Base-by-base conservation (phyloP, 2,113 vertebrate species). In the Macrotus californicus region DNA sequence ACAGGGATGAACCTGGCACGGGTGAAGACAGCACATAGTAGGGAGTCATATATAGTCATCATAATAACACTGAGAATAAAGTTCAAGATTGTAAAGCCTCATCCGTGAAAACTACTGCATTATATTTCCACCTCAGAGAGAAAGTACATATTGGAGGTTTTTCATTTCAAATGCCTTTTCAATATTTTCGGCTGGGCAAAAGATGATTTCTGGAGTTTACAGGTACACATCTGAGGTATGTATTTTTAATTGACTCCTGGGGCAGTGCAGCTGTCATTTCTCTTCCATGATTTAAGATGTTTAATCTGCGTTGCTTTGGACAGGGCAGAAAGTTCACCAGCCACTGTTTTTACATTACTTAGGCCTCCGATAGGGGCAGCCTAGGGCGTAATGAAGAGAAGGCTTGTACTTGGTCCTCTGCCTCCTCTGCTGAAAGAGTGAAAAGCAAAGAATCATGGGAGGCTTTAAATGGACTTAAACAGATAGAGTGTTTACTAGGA, bases 221-320 rank as follows among this genome's bases (percentile, higher is more conserved):
- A 81, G 83, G 91, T 11, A 66, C 34, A 87, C 24, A 59, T 36
- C 80, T 50, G 70, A 72, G 79, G 56, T 84, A 64, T 69, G 36
- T 48, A 73, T 97, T 95, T 95, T 96, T 96, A 95, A 93, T 81
- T 72, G 87, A 91, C 56, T 93, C 89, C 70, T 14, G 36, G 46
- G 50, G 46, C 36, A 41, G 12, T 87, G 64, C 64, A 52, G 85
- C 31, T 76, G 19, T 66, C 39, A 69, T 92, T 54, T 89, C 61
- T 92, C 87, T 93, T 92, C 91, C 31, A 66, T 67, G 76, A 92
- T 61, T 87, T 96, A 93, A 73, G 86, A 39, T 76, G 76, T 93
- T 81, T 87, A 79, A 93, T 96, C 75, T 94, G 67, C 87, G 86
- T 95, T 69, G 64, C 84, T 89, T 89, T 88, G 91, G 89, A 90